A percentile compares a stretch with the other conserved stretches of the same genome.
phyloP scores from a whole-genome alignment of 2,888 invertebrate genomes.

The Tromatobia lineatoria region DNA sequence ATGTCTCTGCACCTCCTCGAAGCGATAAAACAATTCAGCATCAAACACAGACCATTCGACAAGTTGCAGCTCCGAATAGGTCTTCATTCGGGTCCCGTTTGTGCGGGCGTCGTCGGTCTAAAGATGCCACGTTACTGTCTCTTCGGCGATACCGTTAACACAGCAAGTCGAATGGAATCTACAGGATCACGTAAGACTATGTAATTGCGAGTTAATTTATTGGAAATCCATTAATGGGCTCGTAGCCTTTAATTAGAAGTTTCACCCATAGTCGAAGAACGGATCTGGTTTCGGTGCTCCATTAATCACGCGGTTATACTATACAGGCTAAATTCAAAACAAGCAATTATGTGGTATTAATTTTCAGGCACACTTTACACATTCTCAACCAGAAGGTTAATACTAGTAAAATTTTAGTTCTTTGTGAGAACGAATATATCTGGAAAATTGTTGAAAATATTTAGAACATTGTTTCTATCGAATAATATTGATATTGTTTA shows the following conservation, averaged over 20 bases:
- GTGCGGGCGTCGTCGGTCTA: constrained; percentile 96
- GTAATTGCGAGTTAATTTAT: constrained; percentile 25
- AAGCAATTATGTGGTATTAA: too few species aligned
- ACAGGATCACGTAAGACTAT: constrained; percentile 90
- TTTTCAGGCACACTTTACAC: too few species aligned
- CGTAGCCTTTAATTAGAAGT: not conserved
- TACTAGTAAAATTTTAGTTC: too few species aligned
- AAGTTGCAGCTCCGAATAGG: constrained; percentile 95
- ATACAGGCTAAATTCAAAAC: too few species aligned
- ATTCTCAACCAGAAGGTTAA: too few species aligned
- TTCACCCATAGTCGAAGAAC: not conserved
- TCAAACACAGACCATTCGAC: constrained; percentile 94
- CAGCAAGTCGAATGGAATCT: constrained; percentile 95
- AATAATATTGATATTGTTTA: too few species aligned
- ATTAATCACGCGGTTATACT: too few species aligned
- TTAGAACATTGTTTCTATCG: too few species aligned
- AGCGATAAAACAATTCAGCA: constrained; percentile 94
- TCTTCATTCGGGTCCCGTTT: constrained; percentile 97
- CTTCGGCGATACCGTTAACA: constrained; percentile 97
- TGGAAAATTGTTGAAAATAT: too few species aligned
- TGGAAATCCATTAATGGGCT: constrained; percentile 3
- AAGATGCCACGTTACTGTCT: constrained; percentile 98
- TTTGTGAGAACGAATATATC: too few species aligned
- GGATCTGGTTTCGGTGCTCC: not conserved
- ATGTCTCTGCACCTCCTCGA: constrained; percentile 96